These are phyloP conservation scores for Galbula dea DNA, from an alignment of 2,113 vertebrate species.

Conservation along the genomic window DNA sequence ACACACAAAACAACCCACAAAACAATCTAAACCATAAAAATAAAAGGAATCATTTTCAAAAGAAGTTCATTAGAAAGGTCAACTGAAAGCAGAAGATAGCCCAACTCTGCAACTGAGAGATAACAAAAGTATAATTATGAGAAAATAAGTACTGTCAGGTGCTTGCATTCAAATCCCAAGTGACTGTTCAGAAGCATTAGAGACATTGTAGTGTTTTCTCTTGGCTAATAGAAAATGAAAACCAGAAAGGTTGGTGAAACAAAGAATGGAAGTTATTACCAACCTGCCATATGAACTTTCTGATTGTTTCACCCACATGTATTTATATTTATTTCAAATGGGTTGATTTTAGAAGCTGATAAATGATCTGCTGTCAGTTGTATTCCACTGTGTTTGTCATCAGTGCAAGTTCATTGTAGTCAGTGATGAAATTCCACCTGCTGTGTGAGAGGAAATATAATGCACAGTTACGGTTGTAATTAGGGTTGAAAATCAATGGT, in stretches of 20 bases:
- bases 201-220: accelerated
- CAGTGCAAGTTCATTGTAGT: conserved; percentile 18
- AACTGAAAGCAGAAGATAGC: background rate
- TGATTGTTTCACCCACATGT: background rate
- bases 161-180: background rate
- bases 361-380: conserved; percentile 31
- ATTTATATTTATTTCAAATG: conserved; percentile 33
- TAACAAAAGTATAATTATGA: background rate
- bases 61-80: background rate
- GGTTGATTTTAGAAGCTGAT: background rate
- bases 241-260: background rate
- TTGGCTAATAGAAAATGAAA: background rate
- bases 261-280: background rate
- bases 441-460: conserved; percentile 53
- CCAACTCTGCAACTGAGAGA: background rate
- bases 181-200: background rate
- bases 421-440: conserved; percentile 48
- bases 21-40: background rate
- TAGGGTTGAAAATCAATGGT: conserved; percentile 53
- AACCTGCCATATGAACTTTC: background rate
- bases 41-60: background rate
- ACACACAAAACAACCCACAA: background rate
- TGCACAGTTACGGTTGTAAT: conserved; percentile 45
- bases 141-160: background rate
- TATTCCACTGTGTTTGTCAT: conserved; percentile 33